phyloP scores from a whole-genome alignment of 2,797 vertebrate species.

The Myripristis jacobus region DNA sequence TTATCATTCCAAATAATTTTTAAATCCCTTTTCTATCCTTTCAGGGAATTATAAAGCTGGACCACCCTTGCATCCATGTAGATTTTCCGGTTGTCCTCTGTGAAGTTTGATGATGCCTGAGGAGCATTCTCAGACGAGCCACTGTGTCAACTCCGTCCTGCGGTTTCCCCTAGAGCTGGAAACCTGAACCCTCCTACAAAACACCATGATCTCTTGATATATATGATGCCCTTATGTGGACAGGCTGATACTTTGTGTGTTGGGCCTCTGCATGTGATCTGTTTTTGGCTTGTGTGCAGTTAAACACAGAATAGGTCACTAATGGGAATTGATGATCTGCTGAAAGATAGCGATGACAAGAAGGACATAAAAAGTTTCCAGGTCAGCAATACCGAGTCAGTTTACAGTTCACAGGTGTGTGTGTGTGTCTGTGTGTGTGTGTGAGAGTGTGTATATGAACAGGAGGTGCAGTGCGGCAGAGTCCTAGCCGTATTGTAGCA shows the following conservation, averaged over 20 bases:
- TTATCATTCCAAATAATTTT: background rate
- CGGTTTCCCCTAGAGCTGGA: slow-evolving; percentile 66
- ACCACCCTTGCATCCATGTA: slow-evolving; percentile 94
- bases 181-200: slow-evolving; percentile 67
- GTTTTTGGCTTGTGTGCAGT: slow-evolving; percentile 72
- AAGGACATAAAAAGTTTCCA: slow-evolving; percentile 40
- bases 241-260: slow-evolving; percentile 67
- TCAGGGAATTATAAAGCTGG: slow-evolving; percentile 94
- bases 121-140: slow-evolving; percentile 56
- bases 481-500: slow-evolving; percentile 43
- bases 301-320: slow-evolving; percentile 64
- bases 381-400: slow-evolving; percentile 51
- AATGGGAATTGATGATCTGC: slow-evolving; percentile 32
- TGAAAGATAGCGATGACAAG: slow-evolving; percentile 25
- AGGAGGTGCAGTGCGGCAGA: slow-evolving; percentile 39
- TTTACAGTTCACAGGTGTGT: slow-evolving; percentile 68
- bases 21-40: slow-evolving; percentile 23
- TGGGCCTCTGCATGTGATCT: slow-evolving; percentile 78
- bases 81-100: slow-evolving; percentile 97
- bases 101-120: slow-evolving; percentile 87
- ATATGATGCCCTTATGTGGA: slow-evolving; percentile 71
- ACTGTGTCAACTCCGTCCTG: slow-evolving; percentile 76
- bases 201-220: slow-evolving; percentile 71
- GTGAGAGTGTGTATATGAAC: slow-evolving; percentile 60
- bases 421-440: slow-evolving; percentile 72